phyloP scores from a whole-genome alignment of 1,140 invertebrate genomes.

The Drosophila yakuba region DNA sequence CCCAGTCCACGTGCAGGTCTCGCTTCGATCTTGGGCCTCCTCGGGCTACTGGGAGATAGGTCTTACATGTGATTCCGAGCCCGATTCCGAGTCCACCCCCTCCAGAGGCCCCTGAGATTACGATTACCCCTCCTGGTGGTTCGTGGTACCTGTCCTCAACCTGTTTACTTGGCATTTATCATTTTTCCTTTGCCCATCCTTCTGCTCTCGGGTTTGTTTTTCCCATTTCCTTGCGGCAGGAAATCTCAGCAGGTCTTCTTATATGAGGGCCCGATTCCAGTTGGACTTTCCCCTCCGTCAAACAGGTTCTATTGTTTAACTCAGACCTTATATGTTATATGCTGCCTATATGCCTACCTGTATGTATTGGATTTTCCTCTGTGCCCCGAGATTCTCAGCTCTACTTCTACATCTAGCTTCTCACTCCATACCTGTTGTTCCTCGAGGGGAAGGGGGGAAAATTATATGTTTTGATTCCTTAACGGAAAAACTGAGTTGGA shows the following conservation, averaged over 20 bases:
- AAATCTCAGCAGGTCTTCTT: slow-evolving; percentile 66
- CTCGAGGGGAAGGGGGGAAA: slow-evolving; percentile 33
- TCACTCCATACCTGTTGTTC: slow-evolving; percentile 20
- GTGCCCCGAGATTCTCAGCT: slow-evolving; percentile 52
- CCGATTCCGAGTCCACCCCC: slow-evolving; percentile 7
- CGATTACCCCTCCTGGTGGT: neutral
- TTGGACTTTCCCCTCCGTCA: slow-evolving; percentile 76
- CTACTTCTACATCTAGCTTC: slow-evolving; percentile 15
- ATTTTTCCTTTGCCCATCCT: slow-evolving; percentile 59
- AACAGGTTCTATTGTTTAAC: slow-evolving; percentile 75
- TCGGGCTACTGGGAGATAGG: slow-evolving; percentile 57
- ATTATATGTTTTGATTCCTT: slow-evolving; percentile 81
- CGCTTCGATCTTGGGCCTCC: slow-evolving; percentile 53
- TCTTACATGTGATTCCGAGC: neutral
- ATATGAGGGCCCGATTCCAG: slow-evolving; percentile 62
- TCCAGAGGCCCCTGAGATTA: neutral
- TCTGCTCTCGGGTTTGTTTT: slow-evolving; percentile 61
- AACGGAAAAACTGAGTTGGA: slow-evolving; percentile 72
- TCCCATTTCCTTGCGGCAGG: slow-evolving; percentile 70
- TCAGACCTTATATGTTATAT: neutral
- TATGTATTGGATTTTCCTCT: slow-evolving; percentile 75
- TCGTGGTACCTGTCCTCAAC: slow-evolving; percentile 70
- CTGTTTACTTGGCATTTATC: slow-evolving; percentile 77
- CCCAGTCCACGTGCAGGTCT: slow-evolving; percentile 67
- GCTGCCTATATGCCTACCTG: slow-evolving; percentile 19